A percentile compares a stretch with the other conserved stretches of the same genome.
Conservation (phyloP, 2,797 vertebrate species). For the Podarcis siculus region DNA sequence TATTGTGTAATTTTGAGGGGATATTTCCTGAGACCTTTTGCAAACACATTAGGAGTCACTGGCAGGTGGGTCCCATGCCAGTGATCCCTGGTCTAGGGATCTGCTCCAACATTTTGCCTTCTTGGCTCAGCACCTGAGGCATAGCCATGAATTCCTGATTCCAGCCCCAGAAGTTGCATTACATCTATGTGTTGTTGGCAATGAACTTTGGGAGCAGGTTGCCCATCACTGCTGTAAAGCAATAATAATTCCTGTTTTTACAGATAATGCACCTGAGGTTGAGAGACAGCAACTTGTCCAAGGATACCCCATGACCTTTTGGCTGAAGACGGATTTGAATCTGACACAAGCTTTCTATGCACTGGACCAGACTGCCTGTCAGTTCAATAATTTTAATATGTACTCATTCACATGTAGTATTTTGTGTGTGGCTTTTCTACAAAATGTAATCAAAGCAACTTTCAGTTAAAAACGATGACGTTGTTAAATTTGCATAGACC, state of each 20-base stretch:
- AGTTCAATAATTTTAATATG: background rate
- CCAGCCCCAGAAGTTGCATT: too few relatives aligned
- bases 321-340: slow-evolving; percentile 4
- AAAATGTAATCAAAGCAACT: background rate
- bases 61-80: too few relatives aligned
- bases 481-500: background rate
- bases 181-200: background rate
- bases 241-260: background rate
- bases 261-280: background rate
- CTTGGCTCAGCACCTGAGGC: background rate
- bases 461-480: background rate
- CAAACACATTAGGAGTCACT: too few relatives aligned
- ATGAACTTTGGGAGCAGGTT: background rate
- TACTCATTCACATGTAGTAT: background rate
- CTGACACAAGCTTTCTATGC: background rate
- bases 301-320: background rate
- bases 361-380: background rate
- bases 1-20: too few relatives aligned
- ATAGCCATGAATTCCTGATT: background rate
- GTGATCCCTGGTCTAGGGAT: background rate
- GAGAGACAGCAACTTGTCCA: background rate
- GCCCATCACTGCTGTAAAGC: background rate
- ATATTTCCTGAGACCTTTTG: too few relatives aligned
- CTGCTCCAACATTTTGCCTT: background rate
- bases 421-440: background rate